Conservation (phyloP, 2,113 vertebrate species). For the Notothenia coriiceps region DNA sequence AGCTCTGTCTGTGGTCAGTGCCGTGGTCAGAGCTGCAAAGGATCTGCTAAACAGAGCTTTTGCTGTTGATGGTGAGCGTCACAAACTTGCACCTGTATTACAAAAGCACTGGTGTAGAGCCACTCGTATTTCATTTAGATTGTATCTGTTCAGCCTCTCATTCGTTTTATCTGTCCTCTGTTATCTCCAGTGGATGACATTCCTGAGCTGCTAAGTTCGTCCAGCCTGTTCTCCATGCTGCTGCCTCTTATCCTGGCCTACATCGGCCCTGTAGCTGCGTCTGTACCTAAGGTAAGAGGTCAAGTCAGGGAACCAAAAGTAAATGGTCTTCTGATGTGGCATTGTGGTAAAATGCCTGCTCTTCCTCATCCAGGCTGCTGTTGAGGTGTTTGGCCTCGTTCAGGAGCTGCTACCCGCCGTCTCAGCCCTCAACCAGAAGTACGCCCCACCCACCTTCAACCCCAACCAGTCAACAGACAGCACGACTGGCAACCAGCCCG, state of each 20-base stretch:
- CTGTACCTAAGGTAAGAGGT: slow-evolving; percentile 93
- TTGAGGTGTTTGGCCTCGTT: slow-evolving; percentile 97
- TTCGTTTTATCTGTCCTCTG: slow-evolving; percentile 14
- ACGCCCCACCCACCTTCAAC: slow-evolving; percentile 97
- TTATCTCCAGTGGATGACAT: slow-evolving; percentile 93
- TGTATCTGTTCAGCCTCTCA: not conserved
- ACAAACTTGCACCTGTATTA: not conserved
- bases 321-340: not conserved
- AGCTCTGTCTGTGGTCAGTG: slow-evolving; percentile 95
- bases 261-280: slow-evolving; percentile 97
- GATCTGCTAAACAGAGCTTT: slow-evolving; percentile 97
- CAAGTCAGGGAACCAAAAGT: not conserved
- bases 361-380: slow-evolving; percentile 88
- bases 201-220: slow-evolving; percentile 97
- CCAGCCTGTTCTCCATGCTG: slow-evolving; percentile 98
- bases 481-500: slow-evolving; percentile 96
- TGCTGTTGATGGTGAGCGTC: slow-evolving; percentile 93
- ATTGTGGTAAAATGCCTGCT: not conserved
- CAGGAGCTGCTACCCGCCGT: slow-evolving; percentile 96
- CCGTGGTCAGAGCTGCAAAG: slow-evolving; percentile 95
- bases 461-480: slow-evolving; percentile 99
- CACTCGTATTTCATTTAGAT: not conserved
- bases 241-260: slow-evolving; percentile 98
- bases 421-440: slow-evolving; percentile 97
- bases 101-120: not conserved